Conservation (phyloP, 2,113 vertebrate species). For the Antechinus stuartii region DNA sequence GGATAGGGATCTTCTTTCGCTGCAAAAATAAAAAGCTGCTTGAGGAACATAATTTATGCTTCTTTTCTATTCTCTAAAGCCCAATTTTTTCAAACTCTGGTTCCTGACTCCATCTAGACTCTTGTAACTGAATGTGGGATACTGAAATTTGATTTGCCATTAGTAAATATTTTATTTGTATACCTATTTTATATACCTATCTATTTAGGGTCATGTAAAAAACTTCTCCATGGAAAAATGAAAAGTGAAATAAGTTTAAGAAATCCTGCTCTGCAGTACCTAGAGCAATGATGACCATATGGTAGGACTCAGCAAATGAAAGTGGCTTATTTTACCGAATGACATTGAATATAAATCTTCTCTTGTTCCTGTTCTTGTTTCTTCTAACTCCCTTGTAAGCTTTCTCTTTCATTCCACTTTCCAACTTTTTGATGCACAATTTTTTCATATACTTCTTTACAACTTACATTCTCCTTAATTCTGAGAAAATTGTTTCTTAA, state of each 20-base stretch:
- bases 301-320: background rate
- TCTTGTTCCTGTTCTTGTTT: background rate
- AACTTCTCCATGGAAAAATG: too few relatives aligned
- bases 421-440: background rate
- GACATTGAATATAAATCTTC: background rate
- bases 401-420: background rate
- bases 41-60: background rate
- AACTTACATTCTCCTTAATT: background rate
- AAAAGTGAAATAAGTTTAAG: too few relatives aligned
- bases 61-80: background rate
- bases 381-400: background rate
- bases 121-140: too few relatives aligned
- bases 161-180: too few relatives aligned
- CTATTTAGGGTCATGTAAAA: too few relatives aligned
- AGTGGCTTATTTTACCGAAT: background rate
- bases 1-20: background rate
- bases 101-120: too few relatives aligned
- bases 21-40: background rate
- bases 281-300: background rate
- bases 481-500: background rate
- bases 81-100: too few relatives aligned
- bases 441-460: background rate
- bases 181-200: too few relatives aligned
- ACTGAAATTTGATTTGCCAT: too few relatives aligned
- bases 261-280: too few relatives aligned